A percentile compares a stretch with the other conserved stretches of the same genome.
These are phyloP conservation scores for Campylorhamphus procurvoides DNA, from an alignment of 2,113 vertebrate species.

Conservation along the genomic window DNA sequence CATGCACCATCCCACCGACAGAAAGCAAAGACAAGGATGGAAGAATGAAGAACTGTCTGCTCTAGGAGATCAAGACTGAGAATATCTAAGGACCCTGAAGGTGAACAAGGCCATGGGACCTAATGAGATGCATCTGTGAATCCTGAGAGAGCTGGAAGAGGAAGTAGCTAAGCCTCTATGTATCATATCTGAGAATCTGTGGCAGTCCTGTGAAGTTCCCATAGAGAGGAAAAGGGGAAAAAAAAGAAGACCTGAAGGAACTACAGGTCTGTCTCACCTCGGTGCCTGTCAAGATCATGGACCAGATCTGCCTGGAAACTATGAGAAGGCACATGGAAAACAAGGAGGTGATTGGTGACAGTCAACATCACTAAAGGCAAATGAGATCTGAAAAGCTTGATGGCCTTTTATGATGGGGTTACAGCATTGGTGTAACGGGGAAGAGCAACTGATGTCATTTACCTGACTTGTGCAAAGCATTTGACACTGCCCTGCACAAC, in stretches of 20 bases:
- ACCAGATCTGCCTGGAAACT: background rate
- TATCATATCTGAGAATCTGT: background rate
- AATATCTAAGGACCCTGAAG: background rate
- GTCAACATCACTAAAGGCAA: background rate
- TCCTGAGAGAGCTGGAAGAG: background rate
- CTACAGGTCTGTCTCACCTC: background rate
- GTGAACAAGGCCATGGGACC: background rate
- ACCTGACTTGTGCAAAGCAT: background rate
- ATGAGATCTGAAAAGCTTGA: background rate
- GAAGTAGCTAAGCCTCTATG: background rate
- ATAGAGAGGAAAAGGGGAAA: background rate
- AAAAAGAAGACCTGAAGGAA: background rate
- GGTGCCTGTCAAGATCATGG: background rate
- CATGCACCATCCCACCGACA: background rate
- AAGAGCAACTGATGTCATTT: rapidly evolving
- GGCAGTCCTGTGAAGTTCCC: background rate
- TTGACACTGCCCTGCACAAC: background rate
- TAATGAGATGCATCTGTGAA: background rate
- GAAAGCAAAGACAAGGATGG: background rate
- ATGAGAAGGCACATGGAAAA: background rate
- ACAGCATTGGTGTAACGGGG: background rate
- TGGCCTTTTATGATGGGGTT: rapidly evolving
- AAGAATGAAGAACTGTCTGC: background rate
- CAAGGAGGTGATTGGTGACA: background rate
- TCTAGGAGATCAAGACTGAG: background rate